Evolutionary conservation across 2,888 invertebrate genomes (phyloP).

Genomic region (Machimus atricapillus): DNA sequence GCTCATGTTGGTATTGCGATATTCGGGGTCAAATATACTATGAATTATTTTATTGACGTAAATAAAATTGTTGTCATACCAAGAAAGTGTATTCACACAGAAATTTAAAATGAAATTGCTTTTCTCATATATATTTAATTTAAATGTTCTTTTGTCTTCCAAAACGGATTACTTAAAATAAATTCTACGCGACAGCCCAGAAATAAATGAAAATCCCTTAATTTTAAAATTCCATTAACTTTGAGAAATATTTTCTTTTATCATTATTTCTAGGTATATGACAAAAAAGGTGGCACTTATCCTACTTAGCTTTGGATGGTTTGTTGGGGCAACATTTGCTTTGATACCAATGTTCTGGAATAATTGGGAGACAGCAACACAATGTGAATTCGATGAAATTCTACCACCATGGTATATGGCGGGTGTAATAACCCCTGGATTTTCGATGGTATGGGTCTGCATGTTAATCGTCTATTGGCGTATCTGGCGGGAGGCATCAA

Average conservation of each 20-base stretch:
- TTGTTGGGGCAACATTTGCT: constrained; percentile 70
- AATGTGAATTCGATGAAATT: constrained; percentile 75
- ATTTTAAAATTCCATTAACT: neutral
- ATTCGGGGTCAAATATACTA: too few species aligned
- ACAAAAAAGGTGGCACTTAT: constrained; percentile 71
- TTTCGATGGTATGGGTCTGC: constrained; percentile 75
- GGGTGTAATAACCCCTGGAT: constrained; percentile 72
- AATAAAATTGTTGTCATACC: too few species aligned
- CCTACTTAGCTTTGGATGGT: constrained; percentile 74
- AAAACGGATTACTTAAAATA: neutral
- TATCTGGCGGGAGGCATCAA: constrained; percentile 79
- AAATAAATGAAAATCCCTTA: neutral
- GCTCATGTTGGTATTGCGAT: too few species aligned
- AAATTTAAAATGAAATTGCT: neutral
- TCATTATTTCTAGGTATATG: constrained; percentile 64
- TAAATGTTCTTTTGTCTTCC: neutral
- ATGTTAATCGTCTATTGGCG: constrained; percentile 79
- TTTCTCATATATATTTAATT: neutral
- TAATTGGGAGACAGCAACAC: constrained; percentile 69
- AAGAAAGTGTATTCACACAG: neutral
- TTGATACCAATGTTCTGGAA: constrained; percentile 81
- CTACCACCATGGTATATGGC: constrained; percentile 63
- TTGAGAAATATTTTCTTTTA: neutral
- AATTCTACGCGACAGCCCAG: neutral
- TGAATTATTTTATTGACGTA: too few species aligned